Percentiles rank a stretch among this genome's conserved stretches.
These are phyloP conservation scores for Clarias macrocephalus DNA, from an alignment of 2,113 vertebrate genomes.

Conservation along the genomic window DNA sequence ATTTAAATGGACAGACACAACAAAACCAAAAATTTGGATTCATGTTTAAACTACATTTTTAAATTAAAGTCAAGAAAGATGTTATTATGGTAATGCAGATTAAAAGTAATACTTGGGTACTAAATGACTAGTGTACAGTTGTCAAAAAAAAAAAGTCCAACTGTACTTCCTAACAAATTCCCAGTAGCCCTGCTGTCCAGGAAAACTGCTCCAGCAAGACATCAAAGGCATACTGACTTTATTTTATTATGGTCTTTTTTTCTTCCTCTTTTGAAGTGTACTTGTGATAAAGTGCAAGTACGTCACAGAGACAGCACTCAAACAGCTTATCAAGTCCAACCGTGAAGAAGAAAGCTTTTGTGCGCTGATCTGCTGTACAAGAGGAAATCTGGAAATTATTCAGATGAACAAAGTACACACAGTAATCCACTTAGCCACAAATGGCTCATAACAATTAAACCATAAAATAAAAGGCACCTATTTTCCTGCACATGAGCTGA, in stretches of 20 bases:
- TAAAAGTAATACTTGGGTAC: not conserved
- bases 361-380: not conserved
- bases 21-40: not conserved
- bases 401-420: slow-evolving; percentile 25
- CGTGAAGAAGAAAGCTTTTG: not conserved
- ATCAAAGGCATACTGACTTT: slow-evolving; percentile 5
- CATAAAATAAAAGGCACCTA: not conserved
- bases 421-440: not conserved
- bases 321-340: slow-evolving; percentile 21
- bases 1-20: not conserved
- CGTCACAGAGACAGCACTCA: slow-evolving; percentile 9
- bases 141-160: not conserved
- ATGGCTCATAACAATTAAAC: slow-evolving; percentile 10
- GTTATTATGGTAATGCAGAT: not conserved
- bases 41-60: not conserved
- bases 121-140: not conserved
- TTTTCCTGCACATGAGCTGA: not conserved
- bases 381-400: slow-evolving; percentile 7
- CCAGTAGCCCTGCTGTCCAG: slow-evolving; percentile 11
- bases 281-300: slow-evolving; percentile 1
- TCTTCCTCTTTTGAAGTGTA: slow-evolving; percentile 7
- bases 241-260: not conserved
- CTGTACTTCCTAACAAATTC: not conserved
- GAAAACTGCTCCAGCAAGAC: not conserved
- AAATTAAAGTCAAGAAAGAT: too few relatives aligned